A percentile compares a stretch with the other conserved stretches of the same genome.
Evolutionary conservation across 2,113 vertebrate genomes (phyloP).

Genomic region (Stigmatopora nigra): DNA sequence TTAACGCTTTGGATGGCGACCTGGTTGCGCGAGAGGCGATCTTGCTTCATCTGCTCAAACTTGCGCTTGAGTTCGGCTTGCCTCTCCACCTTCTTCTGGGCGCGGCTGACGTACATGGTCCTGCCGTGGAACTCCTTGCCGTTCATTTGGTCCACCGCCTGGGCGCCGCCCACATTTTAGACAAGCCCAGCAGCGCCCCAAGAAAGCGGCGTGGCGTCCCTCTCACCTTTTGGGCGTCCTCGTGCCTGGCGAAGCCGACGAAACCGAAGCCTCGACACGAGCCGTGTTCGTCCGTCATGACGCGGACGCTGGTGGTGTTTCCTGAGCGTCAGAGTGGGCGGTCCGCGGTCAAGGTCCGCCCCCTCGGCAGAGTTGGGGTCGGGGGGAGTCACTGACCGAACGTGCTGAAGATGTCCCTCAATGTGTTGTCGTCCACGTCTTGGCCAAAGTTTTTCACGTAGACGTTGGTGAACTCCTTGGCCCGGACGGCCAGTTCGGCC

Average conservation of each 20-base stretch:
- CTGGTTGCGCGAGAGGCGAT: slow-evolving; percentile 95
- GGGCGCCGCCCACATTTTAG: background rate
- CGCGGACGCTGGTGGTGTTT: slow-evolving; percentile 89
- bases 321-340: slow-evolving; percentile 62
- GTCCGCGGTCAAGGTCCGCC: too few relatives aligned
- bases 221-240: slow-evolving; percentile 89
- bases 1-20: slow-evolving; percentile 62
- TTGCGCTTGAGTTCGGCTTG: slow-evolving; percentile 92
- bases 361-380: background rate
- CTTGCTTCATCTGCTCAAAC: slow-evolving; percentile 95
- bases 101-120: slow-evolving; percentile 91
- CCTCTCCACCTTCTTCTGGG: slow-evolving; percentile 97
- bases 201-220: background rate
- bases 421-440: slow-evolving; percentile 94
- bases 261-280: slow-evolving; percentile 96
- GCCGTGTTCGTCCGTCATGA: slow-evolving; percentile 90
- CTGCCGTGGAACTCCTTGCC: slow-evolving; percentile 93
- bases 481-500: slow-evolving; percentile 90
- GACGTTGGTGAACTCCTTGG: slow-evolving; percentile 96
- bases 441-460: slow-evolving; percentile 95
- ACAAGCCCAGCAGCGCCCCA: too few relatives aligned
- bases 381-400: slow-evolving; percentile 68
- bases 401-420: slow-evolving; percentile 91
- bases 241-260: slow-evolving; percentile 94
- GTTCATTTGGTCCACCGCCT: slow-evolving; percentile 98